Conservation (phyloP, 2,888 invertebrate genomes). For the Calameuta pallipes region DNA sequence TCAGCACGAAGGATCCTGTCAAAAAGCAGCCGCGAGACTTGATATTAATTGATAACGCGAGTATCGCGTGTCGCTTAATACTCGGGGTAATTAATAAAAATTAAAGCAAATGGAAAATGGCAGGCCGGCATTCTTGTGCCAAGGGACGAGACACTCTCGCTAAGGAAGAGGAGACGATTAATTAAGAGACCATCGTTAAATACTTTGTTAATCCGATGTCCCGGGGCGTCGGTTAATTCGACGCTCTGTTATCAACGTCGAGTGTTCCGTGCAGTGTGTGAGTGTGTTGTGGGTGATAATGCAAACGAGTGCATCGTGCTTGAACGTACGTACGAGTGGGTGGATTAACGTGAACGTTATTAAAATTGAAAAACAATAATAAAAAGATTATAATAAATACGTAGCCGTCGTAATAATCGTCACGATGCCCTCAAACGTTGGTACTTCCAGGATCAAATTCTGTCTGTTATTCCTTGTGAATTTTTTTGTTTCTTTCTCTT, state of each 20-base stretch:
- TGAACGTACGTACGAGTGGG: background rate
- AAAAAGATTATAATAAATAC: background rate
- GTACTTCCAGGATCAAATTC: background rate
- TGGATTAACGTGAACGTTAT: background rate
- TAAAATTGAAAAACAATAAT: background rate
- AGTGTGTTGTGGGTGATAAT: background rate
- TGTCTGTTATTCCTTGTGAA: background rate
- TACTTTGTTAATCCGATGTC: background rate
- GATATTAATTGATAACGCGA: background rate
- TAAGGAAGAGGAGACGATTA: conserved; percentile 4
- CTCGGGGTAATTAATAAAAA: background rate
- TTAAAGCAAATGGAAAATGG: conserved; percentile 8
- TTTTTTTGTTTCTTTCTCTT: background rate
- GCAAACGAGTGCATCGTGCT: background rate
- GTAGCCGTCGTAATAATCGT: background rate
- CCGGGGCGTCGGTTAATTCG: background rate
- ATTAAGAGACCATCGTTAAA: background rate
- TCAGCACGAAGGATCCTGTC: conserved; percentile 16
- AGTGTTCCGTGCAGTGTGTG: background rate
- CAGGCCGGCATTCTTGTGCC: background rate
- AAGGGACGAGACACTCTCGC: background rate
- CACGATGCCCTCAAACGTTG: background rate
- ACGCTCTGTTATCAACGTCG: conserved; percentile 9
- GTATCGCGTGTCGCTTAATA: background rate
- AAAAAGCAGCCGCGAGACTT: background rate